These are phyloP conservation scores for Meandrusa payeni DNA, from an alignment of 2,888 invertebrate species.

Conservation along the genomic window DNA sequence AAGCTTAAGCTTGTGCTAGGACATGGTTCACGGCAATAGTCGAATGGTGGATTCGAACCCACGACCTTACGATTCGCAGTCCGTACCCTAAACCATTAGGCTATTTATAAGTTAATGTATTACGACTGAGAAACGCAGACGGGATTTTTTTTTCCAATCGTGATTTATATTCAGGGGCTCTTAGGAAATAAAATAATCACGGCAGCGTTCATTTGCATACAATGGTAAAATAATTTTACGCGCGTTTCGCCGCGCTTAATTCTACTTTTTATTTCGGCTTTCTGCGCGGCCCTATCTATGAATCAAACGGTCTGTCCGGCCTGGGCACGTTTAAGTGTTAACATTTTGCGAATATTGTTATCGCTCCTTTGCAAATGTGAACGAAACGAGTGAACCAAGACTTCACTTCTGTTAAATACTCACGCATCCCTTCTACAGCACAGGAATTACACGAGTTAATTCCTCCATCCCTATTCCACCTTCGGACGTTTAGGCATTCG, in stretches of 20 bases:
- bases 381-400: no score
- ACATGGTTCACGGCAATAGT: no score
- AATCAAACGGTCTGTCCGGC: conserved; percentile 69
- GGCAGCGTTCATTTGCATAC: conserved; percentile 76
- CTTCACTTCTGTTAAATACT: no score
- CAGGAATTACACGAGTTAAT: no score
- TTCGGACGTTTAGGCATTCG: no score
- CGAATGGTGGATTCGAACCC: no score
- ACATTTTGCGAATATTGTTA: conserved; percentile 54
- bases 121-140: conserved; percentile 60
- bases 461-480: no score
- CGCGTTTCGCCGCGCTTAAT: conserved; percentile 79
- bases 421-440: no score
- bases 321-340: conserved; percentile 71
- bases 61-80: no score
- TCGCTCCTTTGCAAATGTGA: no score
- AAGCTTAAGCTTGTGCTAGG: no score
- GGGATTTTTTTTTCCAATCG: conserved; percentile 66
- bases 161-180: conserved; percentile 75
- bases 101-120: conserved; percentile 53
- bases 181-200: conserved; percentile 81
- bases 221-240: conserved; percentile 82
- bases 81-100: no score
- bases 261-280: conserved; percentile 78
- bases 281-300: conserved; percentile 78